Evolutionary conservation across 2,888 invertebrate genomes (phyloP).

Genomic region (Apamea epomidion): DNA sequence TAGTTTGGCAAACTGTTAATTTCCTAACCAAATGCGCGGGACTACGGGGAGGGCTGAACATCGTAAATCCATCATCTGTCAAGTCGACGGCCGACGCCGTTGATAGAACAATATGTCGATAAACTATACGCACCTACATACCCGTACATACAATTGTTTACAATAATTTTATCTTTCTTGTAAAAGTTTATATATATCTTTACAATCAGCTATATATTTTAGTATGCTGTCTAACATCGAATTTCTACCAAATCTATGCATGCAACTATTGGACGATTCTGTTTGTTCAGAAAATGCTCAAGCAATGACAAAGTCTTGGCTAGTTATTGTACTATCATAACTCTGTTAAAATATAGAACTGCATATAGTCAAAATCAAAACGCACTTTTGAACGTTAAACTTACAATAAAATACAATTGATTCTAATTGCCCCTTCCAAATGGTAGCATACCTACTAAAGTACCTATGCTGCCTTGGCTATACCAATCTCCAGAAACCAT

Average conservation of each 20-base stretch:
- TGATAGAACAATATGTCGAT: conserved; percentile 51
- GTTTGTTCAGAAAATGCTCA: neutral
- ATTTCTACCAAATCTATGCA: neutral
- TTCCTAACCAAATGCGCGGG: conserved; percentile 28
- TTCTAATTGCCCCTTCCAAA: neutral
- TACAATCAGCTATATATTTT: neutral
- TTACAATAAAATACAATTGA: neutral
- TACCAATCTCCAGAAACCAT: conserved; percentile 22
- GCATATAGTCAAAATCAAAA: neutral
- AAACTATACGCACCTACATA: neutral
- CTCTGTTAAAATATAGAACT: neutral
- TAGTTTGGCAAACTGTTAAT: conserved; percentile 35
- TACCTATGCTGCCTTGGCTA: neutral
- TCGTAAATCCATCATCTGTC: conserved; percentile 59
- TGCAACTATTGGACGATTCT: neutral
- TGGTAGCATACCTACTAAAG: neutral
- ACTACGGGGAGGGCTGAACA: conserved; percentile 30
- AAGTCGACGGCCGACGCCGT: conserved; percentile 26
- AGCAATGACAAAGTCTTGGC: neutral
- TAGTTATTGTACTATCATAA: neutral
- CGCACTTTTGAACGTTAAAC: neutral
- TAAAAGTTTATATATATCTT: neutral
- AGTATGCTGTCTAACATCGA: neutral
- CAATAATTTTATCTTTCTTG: neutral
- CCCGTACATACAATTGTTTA: neutral